These are phyloP conservation scores for Chloroclystis v-ata DNA, from an alignment of 2,888 invertebrate genomes.

Conservation along the genomic window DNA sequence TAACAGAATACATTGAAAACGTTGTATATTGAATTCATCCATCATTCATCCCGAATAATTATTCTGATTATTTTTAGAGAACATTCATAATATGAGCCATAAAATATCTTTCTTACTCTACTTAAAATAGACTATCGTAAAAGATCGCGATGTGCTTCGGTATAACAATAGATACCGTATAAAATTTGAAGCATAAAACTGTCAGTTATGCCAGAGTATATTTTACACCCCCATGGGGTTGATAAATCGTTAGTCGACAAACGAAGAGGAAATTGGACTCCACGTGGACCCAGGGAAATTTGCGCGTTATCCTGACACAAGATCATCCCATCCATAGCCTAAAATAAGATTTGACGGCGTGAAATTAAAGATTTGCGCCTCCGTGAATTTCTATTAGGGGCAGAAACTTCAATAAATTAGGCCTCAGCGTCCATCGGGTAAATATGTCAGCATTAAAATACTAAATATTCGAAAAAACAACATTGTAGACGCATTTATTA, in stretches of 20 bases:
- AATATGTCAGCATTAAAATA: slow-evolving; percentile 9
- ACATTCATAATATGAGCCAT: background rate
- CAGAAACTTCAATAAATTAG: slow-evolving; percentile 30
- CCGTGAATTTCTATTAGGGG: slow-evolving; percentile 21
- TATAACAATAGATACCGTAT: slow-evolving; percentile 42
- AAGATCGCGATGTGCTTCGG: slow-evolving; percentile 28
- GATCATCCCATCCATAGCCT: slow-evolving; percentile 35
- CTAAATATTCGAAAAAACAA: too few species aligned
- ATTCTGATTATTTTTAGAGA: too few species aligned
- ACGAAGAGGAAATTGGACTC: slow-evolving; percentile 43
- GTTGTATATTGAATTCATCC: too few species aligned
- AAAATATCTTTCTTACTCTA: background rate
- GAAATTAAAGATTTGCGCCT: slow-evolving; percentile 43
- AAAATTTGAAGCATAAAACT: slow-evolving; percentile 46
- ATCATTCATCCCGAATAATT: too few species aligned
- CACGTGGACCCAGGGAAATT: slow-evolving; percentile 40
- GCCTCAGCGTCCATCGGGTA: slow-evolving; percentile 18
- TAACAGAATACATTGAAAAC: too few species aligned
- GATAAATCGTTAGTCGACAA: slow-evolving; percentile 41
- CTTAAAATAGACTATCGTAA: slow-evolving; percentile 29
- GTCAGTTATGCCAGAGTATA: slow-evolving; percentile 31
- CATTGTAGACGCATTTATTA: background rate
- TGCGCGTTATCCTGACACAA: slow-evolving; percentile 33
- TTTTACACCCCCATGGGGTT: slow-evolving; percentile 34
- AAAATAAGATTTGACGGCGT: slow-evolving; percentile 47